Percentiles rank a stretch among this genome's conserved stretches.
Conservation (phyloP, 2,113 vertebrate species). For the Elgaria multicarinata region DNA sequence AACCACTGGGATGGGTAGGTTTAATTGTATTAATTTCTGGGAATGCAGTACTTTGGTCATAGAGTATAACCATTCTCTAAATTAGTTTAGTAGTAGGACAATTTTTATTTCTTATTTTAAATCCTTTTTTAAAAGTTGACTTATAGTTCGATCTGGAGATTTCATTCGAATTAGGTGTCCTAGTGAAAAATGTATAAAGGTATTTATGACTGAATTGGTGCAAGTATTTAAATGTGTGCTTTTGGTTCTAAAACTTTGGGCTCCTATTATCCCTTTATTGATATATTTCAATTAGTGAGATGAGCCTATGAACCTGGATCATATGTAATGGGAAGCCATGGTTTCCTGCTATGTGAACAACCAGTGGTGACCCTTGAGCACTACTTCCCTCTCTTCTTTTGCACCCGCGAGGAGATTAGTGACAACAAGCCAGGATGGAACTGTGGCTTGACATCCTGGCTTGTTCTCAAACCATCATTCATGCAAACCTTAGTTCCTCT, state of each 20-base stretch:
- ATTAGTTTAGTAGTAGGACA: neutral
- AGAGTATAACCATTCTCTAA: neutral
- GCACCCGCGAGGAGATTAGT: neutral
- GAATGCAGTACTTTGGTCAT: neutral
- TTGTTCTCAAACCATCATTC: neutral
- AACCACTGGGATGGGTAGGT: slow-evolving; percentile 93
- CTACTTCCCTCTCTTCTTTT: neutral
- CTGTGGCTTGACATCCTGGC: neutral
- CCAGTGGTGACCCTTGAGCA: neutral
- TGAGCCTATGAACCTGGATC: neutral
- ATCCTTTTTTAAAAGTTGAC: neutral
- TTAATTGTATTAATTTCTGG: slow-evolving; percentile 13
- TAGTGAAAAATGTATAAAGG: neutral
- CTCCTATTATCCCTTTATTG: neutral
- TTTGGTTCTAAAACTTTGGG: neutral
- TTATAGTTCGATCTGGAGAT: neutral
- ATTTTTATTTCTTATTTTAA: neutral
- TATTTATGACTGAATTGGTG: neutral
- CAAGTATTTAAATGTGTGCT: neutral
- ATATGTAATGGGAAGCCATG: neutral
- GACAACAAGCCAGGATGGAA: no score
- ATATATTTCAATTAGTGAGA: neutral
- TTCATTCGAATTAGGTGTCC: neutral
- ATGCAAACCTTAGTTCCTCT: neutral
- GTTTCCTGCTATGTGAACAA: neutral